These are phyloP conservation scores for Hydraecia micacea DNA, from an alignment of 2,888 invertebrate genomes.

Conservation along the genomic window DNA sequence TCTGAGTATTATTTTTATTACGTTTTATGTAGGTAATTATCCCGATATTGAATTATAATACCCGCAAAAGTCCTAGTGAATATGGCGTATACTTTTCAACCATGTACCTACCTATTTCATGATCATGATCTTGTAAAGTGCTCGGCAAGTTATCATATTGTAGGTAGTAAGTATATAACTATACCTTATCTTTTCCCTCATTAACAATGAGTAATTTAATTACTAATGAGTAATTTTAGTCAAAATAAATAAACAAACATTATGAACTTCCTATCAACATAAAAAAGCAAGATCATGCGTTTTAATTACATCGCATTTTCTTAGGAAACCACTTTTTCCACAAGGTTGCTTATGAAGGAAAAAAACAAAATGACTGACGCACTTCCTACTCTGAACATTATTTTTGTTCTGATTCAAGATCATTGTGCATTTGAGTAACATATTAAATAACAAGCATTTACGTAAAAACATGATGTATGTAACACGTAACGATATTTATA, in stretches of 20 bases:
- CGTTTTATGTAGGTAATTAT: background rate
- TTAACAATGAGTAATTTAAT: constrained; percentile 2
- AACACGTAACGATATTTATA: constrained; percentile 37
- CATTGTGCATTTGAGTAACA: constrained; percentile 34
- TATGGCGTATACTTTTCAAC: background rate
- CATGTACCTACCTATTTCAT: background rate
- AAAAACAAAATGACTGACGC: constrained; percentile 17
- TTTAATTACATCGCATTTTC: constrained; percentile 5
- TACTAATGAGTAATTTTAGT: background rate
- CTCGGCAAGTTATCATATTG: background rate
- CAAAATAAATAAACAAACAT: constrained; percentile 3
- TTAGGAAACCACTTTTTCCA: background rate
- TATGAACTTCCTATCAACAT: background rate
- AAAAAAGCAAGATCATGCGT: background rate
- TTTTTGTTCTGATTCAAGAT: constrained; percentile 10
- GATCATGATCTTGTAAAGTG: background rate
- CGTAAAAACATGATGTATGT: constrained; percentile 29
- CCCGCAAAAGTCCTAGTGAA: background rate
- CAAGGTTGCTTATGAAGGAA: background rate
- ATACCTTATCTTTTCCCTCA: background rate
- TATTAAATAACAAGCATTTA: constrained; percentile 19
- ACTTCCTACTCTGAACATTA: background rate
- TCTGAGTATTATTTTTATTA: background rate
- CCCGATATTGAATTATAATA: background rate
- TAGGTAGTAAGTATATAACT: background rate